A percentile compares a stretch with the other conserved stretches of the same genome.
Evolutionary conservation across 2,888 invertebrate genomes (phyloP).

Genomic region (Torymus aiolomorphi): DNA sequence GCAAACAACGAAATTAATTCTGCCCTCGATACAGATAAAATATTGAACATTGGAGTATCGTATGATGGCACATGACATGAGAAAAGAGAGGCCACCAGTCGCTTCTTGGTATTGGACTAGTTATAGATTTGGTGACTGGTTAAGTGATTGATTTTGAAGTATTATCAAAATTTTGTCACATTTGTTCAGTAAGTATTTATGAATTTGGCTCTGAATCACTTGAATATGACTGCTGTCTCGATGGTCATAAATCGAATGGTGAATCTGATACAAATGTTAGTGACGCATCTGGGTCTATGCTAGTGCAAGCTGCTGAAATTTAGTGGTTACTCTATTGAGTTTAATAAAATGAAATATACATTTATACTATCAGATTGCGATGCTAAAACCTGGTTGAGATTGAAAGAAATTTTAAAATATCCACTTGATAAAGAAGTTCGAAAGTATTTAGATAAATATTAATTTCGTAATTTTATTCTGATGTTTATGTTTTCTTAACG

Average conservation of each 20-base stretch:
- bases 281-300: background rate
- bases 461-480: too few relatives aligned
- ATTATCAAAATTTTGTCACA: background rate
- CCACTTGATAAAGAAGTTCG: too few relatives aligned
- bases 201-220: background rate
- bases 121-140: background rate
- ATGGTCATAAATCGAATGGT: background rate
- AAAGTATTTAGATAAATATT: too few relatives aligned
- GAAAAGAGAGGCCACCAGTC: background rate
- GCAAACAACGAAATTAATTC: too few relatives aligned
- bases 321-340: background rate
- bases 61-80: too few relatives aligned
- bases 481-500: too few relatives aligned
- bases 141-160: background rate
- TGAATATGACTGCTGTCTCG: background rate
- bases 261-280: background rate
- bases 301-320: background rate
- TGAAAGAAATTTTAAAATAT: too few relatives aligned
- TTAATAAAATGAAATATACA: background rate
- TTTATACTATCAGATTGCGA: background rate
- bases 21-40: too few relatives aligned
- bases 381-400: too few relatives aligned
- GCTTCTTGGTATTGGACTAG: background rate
- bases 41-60: too few relatives aligned
- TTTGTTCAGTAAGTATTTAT: background rate